phyloP scores from a whole-genome alignment of 2,797 vertebrate species.

The Myoxocephalus aenaeus region DNA sequence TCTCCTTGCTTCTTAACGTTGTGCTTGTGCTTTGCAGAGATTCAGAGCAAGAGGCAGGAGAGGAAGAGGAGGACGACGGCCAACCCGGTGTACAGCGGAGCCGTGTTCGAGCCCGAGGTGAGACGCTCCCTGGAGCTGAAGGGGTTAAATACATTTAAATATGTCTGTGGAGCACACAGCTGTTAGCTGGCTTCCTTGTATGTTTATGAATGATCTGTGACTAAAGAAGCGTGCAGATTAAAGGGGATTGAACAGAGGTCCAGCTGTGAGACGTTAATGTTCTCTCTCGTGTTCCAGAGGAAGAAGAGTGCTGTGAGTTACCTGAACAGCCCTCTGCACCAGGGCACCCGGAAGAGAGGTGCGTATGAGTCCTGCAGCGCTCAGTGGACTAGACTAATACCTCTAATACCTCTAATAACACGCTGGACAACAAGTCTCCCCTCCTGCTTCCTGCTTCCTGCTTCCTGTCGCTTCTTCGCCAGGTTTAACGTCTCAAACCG shows the following conservation, averaged over 20 bases:
- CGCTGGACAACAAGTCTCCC: conserved; percentile 31
- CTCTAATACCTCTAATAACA: too few relatives aligned
- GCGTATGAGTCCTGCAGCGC: conserved; percentile 65
- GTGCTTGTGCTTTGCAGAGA: conserved; percentile 85
- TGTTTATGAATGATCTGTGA: neutral
- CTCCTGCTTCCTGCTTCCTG: conserved; percentile 8
- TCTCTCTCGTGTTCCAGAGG: conserved; percentile 83
- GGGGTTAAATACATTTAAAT: too few relatives aligned
- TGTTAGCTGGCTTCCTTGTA: too few relatives aligned
- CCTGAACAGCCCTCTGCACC: conserved; percentile 98
- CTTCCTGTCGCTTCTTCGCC: conserved; percentile 45
- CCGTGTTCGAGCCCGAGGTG: conserved; percentile 93
- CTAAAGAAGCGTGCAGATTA: too few relatives aligned
- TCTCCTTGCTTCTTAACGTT: conserved; percentile 15
- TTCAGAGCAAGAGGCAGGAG: conserved; percentile 98
- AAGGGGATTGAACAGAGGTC: too few relatives aligned
- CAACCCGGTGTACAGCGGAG: conserved; percentile 98
- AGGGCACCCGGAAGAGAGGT: conserved; percentile 99
- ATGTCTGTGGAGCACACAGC: too few relatives aligned
- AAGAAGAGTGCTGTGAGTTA: conserved; percentile 99
- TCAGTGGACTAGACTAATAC: neutral
- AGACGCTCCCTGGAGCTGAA: too few relatives aligned
- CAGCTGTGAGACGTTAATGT: too few relatives aligned
- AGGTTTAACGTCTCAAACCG: conserved; percentile 2
- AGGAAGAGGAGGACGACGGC: conserved; percentile 98